Evolutionary conservation across 23 tunicate species (phyloP), one percentile per base, ranked within the genome.

Genomic region (Halocynthia aurantium): DNA sequence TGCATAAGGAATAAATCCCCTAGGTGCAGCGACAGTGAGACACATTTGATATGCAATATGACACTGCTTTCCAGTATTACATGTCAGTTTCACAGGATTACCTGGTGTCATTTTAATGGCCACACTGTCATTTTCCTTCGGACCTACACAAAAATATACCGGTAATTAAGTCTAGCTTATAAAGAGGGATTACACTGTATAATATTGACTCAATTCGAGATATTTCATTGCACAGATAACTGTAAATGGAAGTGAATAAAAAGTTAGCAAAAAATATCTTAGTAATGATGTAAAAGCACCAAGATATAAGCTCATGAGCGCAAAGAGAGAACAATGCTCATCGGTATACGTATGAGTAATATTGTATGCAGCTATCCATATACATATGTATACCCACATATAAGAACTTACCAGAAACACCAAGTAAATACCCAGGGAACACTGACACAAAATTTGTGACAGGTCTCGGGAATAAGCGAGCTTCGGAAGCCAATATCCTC

Each of bases 321-420:
- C n/a, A n/a, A n/a, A n/a, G n/a, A n/a, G n/a, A n/a, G 44, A 31
- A 31, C 44, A 31, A 1, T 31, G 44, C 44, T 4, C 44, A 31
- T 31, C 44, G 4, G 44, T 31, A 31, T 31, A 31, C 44, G 4
- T 31, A 31, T 31, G 44, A 31, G 4, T 31, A 31, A 31, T 31
- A 31, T 31, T 31, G 44, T n/a, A n/a, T n/a, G n/a, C n/a, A n/a
- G n/a, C n/a, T n/a, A n/a, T 31, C 44, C 4, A 31, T 31, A 1
- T 31, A 31, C 4, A 31, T 31, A 31, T 31, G 4, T 31, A 31
- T 31, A 31, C 44, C 44, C 44, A 31, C 44, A 31, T 31, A 31
- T 31, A 31, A 60, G 77, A 10, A 51, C 52, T 22, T 70, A 87
- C 93, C 93, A 63, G 83, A 71, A 60, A 84, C 67, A 52, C 93